Conservation (phyloP, 92 coral and sea anemone species). For the Palythoa grandis region DNA sequence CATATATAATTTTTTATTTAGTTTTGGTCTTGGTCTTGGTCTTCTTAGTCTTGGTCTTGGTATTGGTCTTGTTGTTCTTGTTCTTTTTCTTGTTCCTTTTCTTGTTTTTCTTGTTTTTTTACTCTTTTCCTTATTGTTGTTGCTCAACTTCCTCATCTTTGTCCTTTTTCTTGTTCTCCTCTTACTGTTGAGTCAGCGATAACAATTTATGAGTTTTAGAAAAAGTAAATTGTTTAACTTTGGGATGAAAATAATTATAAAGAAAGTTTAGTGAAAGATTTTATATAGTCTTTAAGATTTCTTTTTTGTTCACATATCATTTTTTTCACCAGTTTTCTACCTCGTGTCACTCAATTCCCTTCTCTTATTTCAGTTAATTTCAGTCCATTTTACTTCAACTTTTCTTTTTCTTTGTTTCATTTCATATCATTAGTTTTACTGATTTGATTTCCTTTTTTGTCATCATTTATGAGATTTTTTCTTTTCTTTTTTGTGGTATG, state of each 20-base stretch:
- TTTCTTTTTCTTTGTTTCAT: not conserved
- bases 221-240: too few relatives aligned
- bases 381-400: not conserved
- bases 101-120: not conserved
- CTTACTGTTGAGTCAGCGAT: not conserved
- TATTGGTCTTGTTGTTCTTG: not conserved
- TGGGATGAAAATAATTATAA: too few relatives aligned
- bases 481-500: not conserved
- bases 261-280: not conserved
- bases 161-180: not conserved
- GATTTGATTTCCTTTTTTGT: not conserved
- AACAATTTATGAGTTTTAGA: too few relatives aligned
- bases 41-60: not conserved
- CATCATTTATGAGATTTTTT: not conserved
- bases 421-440: not conserved
- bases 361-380: not conserved
- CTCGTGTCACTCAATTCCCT: not conserved
- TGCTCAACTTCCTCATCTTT: not conserved
- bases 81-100: not conserved
- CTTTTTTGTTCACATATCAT: too few relatives aligned
- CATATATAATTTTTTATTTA: too few relatives aligned
- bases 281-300: too few relatives aligned
- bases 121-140: not conserved
- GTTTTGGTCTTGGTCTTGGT: too few relatives aligned
- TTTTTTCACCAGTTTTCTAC: not conserved